Evolutionary conservation across 2,113 vertebrate genomes (phyloP), one percentile per base, ranked within the genome.

Genomic region (Salvator merianae): DNA sequence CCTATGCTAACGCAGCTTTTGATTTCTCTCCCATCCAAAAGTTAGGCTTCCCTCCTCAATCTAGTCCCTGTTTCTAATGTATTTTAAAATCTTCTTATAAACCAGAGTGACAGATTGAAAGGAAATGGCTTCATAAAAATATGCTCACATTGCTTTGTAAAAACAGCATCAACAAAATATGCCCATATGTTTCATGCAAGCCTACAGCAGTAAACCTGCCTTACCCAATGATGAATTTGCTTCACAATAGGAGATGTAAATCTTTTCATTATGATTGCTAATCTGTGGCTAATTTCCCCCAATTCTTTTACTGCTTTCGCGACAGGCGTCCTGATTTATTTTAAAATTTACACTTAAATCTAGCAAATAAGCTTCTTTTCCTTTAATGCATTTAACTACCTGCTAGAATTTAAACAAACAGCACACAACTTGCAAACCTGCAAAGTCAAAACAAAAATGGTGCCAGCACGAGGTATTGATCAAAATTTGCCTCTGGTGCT

Each of bases 401-500:
- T 50, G 87, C 77, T n/a, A 55, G 55, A 84, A 81, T 72, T 70
- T 88, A 85, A 81, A 47, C 65, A 90, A 86, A 88, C 89, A 47
- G 43, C 91, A 66, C 28, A 66, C 75, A 62, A 66, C 59, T 89
- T 47, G 75, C 79, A 12, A 59, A 7, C 87, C 79, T 88, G 86
- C 70, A 87, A 89, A 86, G 87, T 87, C 75, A 86, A 90, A 88
- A 89, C 78, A 83, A 81, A 70, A 78, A 77, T 3, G 0, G 72
- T 55, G 68, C 1, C 20, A 13, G n/a, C 83, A 82, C 87, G 91
- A 94, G 88, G 88, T 59, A 3, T 38, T 2, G 47, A 86, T 88
- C 91, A 90, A 82, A 87, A 91, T 91, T 95, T 94, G 91, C 77
- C 90, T 84, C 81, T 70, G 0, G 32, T 82, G 88, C 92, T 89